phyloP scores from a whole-genome alignment of 2,113 vertebrate genomes.

The Tenebrosternarchus preto region DNA sequence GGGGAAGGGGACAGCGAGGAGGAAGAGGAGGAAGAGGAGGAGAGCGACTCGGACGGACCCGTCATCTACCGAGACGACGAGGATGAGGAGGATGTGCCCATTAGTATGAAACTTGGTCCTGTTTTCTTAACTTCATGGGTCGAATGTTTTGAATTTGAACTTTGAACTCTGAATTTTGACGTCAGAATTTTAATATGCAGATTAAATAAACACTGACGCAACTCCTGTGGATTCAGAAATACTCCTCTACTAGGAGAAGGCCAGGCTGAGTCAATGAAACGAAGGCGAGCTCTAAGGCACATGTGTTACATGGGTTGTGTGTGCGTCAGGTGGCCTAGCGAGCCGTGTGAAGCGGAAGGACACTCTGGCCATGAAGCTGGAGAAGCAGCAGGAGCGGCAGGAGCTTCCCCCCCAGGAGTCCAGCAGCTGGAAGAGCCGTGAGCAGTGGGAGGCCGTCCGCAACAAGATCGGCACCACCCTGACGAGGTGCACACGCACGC shows the following conservation, averaged over 20 bases:
- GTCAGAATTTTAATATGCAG: too few relatives aligned
- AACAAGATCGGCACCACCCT: conserved; percentile 84
- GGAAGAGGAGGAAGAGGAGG: conserved; percentile 78
- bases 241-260: too few relatives aligned
- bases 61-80: conserved; percentile 84
- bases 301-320: background rate
- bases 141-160: too few relatives aligned
- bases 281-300: too few relatives aligned
- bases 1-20: conserved; percentile 72
- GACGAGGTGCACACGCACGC: conserved; percentile 75
- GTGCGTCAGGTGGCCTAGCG: conserved; percentile 80
- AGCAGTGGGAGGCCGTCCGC: conserved; percentile 88
- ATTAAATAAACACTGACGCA: too few relatives aligned
- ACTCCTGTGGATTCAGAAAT: too few relatives aligned
- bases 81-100: conserved; percentile 71
- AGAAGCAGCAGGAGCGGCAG: conserved; percentile 60
- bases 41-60: conserved; percentile 89
- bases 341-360: conserved; percentile 92
- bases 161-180: background rate
- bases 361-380: conserved; percentile 88
- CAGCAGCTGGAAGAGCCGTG: conserved; percentile 80
- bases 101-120: conserved; percentile 55
- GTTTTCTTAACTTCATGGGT: background rate
- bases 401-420: too few relatives aligned
- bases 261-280: too few relatives aligned